A percentile compares a stretch with the other conserved stretches of the same genome.
Evolutionary conservation across 2,113 vertebrate genomes (phyloP).

Genomic region (Grammomys dolichurus): DNA sequence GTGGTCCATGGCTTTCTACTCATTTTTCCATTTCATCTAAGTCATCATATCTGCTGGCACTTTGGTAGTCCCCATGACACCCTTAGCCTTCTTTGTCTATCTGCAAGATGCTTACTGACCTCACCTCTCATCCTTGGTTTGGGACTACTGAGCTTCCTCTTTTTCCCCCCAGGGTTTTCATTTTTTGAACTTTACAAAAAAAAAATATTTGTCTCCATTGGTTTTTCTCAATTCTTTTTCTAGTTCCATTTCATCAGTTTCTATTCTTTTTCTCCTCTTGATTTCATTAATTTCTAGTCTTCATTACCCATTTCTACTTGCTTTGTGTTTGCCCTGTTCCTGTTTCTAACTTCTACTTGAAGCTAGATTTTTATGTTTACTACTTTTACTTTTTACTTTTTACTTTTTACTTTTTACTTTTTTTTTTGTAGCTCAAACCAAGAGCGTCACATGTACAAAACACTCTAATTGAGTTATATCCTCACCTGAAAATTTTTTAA

Average conservation of each 20-base stretch:
- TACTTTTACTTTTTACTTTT: not conserved
- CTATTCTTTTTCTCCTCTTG: not conserved
- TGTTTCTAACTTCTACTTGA: constrained; percentile 10
- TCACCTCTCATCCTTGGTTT: not conserved
- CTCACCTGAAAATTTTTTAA: not conserved
- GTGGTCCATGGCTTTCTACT: constrained; percentile 16
- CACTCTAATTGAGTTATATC: not conserved
- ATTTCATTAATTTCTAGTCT: not conserved
- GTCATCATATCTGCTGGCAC: not conserved
- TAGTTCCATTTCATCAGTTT: not conserved
- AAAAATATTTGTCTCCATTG: not conserved
- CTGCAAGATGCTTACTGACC: not conserved
- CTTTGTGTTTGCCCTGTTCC: not conserved
- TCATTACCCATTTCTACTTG: not conserved
- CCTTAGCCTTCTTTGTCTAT: not conserved
- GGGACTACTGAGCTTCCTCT: not conserved
- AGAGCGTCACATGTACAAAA: not conserved
- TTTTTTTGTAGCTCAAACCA: not conserved
- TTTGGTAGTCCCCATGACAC: not conserved
- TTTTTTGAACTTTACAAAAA: not conserved
- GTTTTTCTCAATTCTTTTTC: not conserved
- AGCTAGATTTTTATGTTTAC: not conserved
- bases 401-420: not conserved
- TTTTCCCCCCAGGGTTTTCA: not conserved
- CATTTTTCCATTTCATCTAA: constrained; percentile 47